Percentiles rank a stretch among this genome's conserved stretches.
phyloP scores from a whole-genome alignment of 1,140 invertebrate genomes.

The Potamilus streckersoni region DNA sequence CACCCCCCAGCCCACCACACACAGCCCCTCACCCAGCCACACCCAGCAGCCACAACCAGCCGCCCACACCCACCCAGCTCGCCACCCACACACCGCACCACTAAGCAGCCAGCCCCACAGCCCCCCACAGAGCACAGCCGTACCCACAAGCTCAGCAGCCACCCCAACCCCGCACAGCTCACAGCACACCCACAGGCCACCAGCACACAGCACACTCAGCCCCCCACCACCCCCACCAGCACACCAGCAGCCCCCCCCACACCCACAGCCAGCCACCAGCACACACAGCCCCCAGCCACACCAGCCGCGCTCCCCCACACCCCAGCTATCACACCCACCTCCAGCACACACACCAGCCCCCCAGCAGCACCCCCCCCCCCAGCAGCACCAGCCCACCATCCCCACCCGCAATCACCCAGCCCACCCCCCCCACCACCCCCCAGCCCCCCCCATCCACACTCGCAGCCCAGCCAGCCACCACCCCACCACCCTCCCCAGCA shows the following conservation, averaged over 20 bases:
- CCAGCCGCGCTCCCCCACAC: neutral
- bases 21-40: too few species aligned
- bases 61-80: neutral
- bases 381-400: neutral
- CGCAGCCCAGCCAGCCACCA: neutral
- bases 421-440: too few species aligned
- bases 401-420: neutral
- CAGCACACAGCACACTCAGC: neutral
- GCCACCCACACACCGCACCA: neutral
- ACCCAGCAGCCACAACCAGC: too few species aligned
- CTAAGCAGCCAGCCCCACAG: neutral
- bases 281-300: neutral
- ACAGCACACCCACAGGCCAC: neutral
- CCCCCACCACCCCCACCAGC: neutral
- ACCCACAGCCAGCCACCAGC: neutral
- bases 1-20: too few species aligned
- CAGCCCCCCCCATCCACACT: neutral
- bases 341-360: neutral
- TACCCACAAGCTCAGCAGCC: neutral
- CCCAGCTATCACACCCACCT: neutral
- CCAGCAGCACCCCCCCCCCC: neutral
- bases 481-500: neutral
- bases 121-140: neutral
- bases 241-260: neutral
- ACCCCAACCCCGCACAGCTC: neutral